Base-by-base conservation (phyloP, 2,113 vertebrate species). In the Corythornis vintsioides region DNA sequence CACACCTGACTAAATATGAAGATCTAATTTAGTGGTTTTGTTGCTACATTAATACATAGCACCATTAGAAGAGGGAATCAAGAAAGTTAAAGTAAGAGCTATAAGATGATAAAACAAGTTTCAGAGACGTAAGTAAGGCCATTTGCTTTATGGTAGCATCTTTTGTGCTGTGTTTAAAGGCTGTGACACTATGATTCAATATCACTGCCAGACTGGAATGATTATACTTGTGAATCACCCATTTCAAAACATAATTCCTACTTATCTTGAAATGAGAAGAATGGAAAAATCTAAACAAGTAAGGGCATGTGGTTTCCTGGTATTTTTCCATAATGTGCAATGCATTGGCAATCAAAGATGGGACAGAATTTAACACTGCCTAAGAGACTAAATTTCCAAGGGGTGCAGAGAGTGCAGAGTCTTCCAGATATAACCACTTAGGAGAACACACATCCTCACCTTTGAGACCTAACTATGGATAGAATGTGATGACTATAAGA, bases 201-300 rank as follows among this genome's bases (percentile, higher is more conserved):
- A 57, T 40, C 45, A 59, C 33, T 91, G 86, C 82, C 83, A 86
- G 57, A 94, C 15, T 40, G 25, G 65, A 91, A 88, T 59, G 19
- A 33, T 91, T 55, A 38, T 45, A 70, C 14, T 45, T 55, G 47
- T 91, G 76, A 95, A 83, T 88, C 87, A 87, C 28, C 10, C 15
- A 31, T 86, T 95, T 95, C 91, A 77, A 88, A 93, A 94, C 17
- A 78, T 22, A 90, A 76, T 81, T 93, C 64, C 45, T 83, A 21
- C 45, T 83, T 94, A 93, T 61, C 90, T 91, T 88, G 70, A 70
- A 74, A 86, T 59, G 45, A 38, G 92, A 96, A 85, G 72, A 95
- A 79, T 80, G 75, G 80, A 22, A 95, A 95, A 87, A 92, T 43
- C 33, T 72, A 75, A 92, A 87, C 21, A 95, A 91, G 66, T 26